phyloP scores from a whole-genome alignment of 2,113 vertebrate genomes.

The Embiotoca jacksoni region DNA sequence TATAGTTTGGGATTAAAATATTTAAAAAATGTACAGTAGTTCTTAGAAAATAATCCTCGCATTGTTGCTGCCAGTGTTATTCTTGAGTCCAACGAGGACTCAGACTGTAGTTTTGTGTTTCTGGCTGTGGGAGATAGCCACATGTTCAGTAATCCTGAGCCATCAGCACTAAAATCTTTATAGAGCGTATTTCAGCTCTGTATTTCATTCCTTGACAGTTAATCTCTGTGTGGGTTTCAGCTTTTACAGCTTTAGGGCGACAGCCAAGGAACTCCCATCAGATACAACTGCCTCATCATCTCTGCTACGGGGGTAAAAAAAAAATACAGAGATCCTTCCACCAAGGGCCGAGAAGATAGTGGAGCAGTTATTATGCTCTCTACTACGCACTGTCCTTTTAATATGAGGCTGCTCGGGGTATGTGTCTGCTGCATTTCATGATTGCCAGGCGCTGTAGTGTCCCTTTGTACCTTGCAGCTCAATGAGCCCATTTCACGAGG shows the following conservation, averaged over 20 bases:
- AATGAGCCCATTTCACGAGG: constrained; percentile 65
- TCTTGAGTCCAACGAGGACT: neutral
- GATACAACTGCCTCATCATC: constrained; percentile 50
- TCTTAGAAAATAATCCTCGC: neutral
- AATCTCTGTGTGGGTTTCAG: constrained; percentile 45
- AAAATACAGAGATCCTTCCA: constrained; percentile 43
- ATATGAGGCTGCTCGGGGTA: constrained; percentile 50
- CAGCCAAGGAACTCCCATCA: constrained; percentile 50
- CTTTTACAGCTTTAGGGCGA: constrained; percentile 46
- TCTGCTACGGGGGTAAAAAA: neutral
- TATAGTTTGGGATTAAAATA: too few species aligned
- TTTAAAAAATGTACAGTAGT: too few species aligned
- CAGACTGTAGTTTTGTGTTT: constrained; percentile 23
- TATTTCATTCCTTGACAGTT: constrained; percentile 44
- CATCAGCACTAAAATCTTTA: constrained; percentile 50
- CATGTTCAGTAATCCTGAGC: constrained; percentile 26
- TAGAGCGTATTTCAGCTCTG: constrained; percentile 33
- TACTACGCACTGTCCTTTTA: constrained; percentile 36
- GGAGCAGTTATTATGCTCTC: constrained; percentile 27
- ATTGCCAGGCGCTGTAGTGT: constrained; percentile 52
- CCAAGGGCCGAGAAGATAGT: constrained; percentile 23
- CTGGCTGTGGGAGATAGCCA: constrained; percentile 20
- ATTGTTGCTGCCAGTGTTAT: neutral
- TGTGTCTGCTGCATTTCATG: constrained; percentile 59
- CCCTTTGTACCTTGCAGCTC: constrained; percentile 70